Evolutionary conservation across 2,113 vertebrate genomes (phyloP).

Genomic region (Terrapene triunguis): DNA sequence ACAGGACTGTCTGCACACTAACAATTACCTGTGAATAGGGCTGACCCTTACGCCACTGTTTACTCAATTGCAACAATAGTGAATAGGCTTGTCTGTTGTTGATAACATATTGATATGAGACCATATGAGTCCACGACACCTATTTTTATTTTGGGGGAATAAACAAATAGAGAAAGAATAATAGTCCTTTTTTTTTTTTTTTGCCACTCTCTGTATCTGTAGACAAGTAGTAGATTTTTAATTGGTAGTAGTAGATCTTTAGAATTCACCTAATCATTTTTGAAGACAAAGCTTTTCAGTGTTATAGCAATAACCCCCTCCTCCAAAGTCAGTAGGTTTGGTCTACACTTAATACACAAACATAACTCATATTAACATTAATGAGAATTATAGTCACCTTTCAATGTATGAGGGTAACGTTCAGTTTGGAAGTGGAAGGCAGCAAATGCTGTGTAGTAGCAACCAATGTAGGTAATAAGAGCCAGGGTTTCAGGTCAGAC

Average conservation of each 20-base stretch:
- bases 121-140: conserved; percentile 76
- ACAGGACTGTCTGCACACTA: conserved; percentile 85
- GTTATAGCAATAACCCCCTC: neutral
- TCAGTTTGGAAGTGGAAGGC: neutral
- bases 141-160: conserved; percentile 76
- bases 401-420: fast-evolving
- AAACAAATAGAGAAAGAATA: conserved; percentile 65
- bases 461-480: neutral
- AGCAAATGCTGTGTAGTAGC: neutral
- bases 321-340: conserved; percentile 14
- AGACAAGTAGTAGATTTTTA: conserved; percentile 9
- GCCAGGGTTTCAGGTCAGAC: conserved; percentile 15
- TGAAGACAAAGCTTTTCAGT: neutral
- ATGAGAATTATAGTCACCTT: neutral
- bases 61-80: conserved; percentile 87
- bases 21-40: conserved; percentile 90
- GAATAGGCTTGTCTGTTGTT: conserved; percentile 84
- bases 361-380: neutral
- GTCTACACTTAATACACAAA: neutral
- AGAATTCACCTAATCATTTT: neutral
- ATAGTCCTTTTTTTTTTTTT: neutral
- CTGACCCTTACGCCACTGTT: conserved; percentile 89
- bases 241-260: neutral
- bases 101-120: conserved; percentile 83
- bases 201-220: conserved; percentile 27